Evolutionary conservation across 2,888 invertebrate genomes (phyloP), one percentile per base, ranked within the genome.

Genomic region (Cacoxenus indagator): DNA sequence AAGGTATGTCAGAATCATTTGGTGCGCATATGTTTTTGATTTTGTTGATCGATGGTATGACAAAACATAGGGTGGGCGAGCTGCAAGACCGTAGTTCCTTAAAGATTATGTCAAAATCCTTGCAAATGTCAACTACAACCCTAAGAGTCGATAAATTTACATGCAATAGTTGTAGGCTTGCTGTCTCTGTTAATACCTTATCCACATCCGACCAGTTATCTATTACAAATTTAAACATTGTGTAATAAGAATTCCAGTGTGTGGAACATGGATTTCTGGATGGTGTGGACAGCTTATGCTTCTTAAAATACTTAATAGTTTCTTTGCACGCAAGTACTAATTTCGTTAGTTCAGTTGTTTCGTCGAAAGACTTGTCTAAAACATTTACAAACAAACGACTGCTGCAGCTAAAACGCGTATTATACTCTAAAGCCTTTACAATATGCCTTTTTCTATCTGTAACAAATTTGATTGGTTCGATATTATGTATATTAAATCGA

Each of bases 81-180:
- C 65, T 69, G 54, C 65, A 46, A 54, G 43, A 14, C 65, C 48
- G 69, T 48, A 69, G 59, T 64, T 68, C 61, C 19, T 68, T 64
- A 27, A 68, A 68, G 57, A 68, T 57, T 6, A 48, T 68, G 45
- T 57, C 65, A 45, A 68, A 65, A 46, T 59, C 29, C 27, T 68
- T 65, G 43, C 57, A 68, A 2, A 65, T 19, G 43, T 68, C 65
- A 29, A 68, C 68, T 17, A 68, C 27, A 26, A 29, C 22, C 31
- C 26, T 57, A 43, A 68, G 64, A 19, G 59, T 68, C n/a, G 19
- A 37, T 57, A 65, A 29, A 57, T 68, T 57, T 55, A 65, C 64
- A 59, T 68, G 43, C 29, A 65, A 46, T 43, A 48, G 51, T 17
- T 59, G 29, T 31, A 48, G 45, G 17, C n/a, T 43, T 65, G 22